Conservation (phyloP, 2,797 vertebrate genomes). For the Lagorchestes hirsutus region DNA sequence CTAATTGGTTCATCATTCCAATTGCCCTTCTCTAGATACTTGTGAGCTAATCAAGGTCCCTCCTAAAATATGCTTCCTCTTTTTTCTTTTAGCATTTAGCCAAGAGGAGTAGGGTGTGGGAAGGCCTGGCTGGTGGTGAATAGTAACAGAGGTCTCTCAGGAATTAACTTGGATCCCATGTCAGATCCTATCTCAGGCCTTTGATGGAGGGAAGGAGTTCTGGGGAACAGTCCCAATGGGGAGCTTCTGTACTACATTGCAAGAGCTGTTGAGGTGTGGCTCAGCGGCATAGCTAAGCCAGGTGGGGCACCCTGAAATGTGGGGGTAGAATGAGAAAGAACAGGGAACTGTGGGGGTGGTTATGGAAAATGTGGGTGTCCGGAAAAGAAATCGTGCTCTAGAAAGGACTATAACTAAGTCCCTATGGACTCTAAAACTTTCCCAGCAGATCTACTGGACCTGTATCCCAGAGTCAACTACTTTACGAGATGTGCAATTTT, state of each 20-base stretch:
- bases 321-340: background rate
- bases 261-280: slow-evolving; percentile 21
- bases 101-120: slow-evolving; percentile 1
- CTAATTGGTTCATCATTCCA: background rate
- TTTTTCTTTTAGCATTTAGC: background rate
- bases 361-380: background rate
- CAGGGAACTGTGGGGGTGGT: background rate
- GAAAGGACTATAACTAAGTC: background rate
- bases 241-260: background rate
- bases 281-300: slow-evolving; percentile 22
- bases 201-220: background rate
- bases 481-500: background rate
- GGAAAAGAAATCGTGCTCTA: background rate
- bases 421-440: background rate
- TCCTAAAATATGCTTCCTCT: background rate
- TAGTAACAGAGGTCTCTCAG: background rate
- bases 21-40: background rate
- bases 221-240: slow-evolving; percentile 25
- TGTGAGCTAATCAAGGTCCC: background rate
- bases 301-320: slow-evolving; percentile 6
- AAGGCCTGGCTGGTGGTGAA: background rate
- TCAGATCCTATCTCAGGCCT: background rate
- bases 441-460: background rate
- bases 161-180: background rate
- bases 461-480: background rate